A percentile compares a stretch with the other conserved stretches of the same genome.
Conservation (phyloP, 2,113 vertebrate genomes). For the Stigmatopora argus region DNA sequence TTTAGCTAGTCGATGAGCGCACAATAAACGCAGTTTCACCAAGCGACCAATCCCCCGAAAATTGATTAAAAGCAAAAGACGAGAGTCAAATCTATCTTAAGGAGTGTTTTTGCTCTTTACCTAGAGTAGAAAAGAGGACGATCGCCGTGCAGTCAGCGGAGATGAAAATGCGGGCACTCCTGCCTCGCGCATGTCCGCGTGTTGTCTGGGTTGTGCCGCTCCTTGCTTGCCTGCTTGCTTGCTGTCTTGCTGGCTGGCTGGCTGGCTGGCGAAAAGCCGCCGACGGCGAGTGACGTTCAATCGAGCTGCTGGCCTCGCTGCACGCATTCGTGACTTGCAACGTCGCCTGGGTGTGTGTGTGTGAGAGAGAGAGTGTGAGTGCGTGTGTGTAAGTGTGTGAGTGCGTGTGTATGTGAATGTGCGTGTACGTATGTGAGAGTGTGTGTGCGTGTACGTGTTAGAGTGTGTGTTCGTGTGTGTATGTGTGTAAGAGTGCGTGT, state of each 20-base stretch:
- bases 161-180: neutral
- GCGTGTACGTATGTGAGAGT: too few relatives aligned
- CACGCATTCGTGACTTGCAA: neutral
- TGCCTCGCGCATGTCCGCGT: conserved; percentile 29
- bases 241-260: too few relatives aligned
- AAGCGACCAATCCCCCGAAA: conserved; percentile 9
- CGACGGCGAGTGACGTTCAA: conserved; percentile 51
- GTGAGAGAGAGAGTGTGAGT: neutral
- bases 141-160: conserved; percentile 21
- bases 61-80: neutral
- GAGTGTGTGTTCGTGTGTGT: too few relatives aligned
- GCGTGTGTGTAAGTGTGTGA: too few relatives aligned
- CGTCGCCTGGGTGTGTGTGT: neutral
- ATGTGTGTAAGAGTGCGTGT: too few relatives aligned
- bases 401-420: too few relatives aligned
- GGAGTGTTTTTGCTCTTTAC: conserved; percentile 18
- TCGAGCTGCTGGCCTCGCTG: conserved; percentile 29
- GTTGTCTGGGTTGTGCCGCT: conserved; percentile 8
- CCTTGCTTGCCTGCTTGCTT: too few relatives aligned
- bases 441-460: too few relatives aligned
- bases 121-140: conserved; percentile 14
- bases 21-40: conserved; percentile 15
- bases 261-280: conserved; percentile 33
- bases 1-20: conserved; percentile 22
- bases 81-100: neutral